Base-by-base conservation (phyloP, 2,797 vertebrate species). In the Mionectes olivaceus region DNA sequence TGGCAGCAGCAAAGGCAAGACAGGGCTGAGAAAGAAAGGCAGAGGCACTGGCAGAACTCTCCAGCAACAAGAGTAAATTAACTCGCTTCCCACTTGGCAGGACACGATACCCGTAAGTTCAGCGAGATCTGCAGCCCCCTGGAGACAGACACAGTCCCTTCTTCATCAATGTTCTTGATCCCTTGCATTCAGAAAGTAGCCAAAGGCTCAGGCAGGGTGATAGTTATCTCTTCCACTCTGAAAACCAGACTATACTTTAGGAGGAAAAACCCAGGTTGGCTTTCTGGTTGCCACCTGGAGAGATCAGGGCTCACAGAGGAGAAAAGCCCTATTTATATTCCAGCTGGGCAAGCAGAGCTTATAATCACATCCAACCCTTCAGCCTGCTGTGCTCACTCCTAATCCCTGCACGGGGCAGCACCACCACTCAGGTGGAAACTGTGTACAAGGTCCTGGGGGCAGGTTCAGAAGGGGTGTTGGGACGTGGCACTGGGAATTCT, bases 371-470 rank as follows among this genome's bases (percentile, higher is more conserved):
- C 86, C 14, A 17, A 7, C 30, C 27, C 63, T 84, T 24, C 33
- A 71, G 55, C 74, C 86, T 82, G 78, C 77, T 78, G 35, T 79
- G 86, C 83, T 89, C 81, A 61, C 59, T 90, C 49, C 50, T 95
- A 90, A 96, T 87, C 90, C 65, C 92, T 63, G 67, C 78, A 47
- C 3, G 59, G 30, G 41, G 67, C 65, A 57, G 59, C 65, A 73
- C n/a, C 24, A 50, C 50, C 52, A 25, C 73, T 91, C 74, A 35
- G 55, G 35, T 87, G 67, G 81, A 82, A 94, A 84, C 43, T 44
- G 22, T 10, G 9, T 22, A 28, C 50, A 47, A 69, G 50, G 63
- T 84, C 60, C 74, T 14, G 35, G n/a, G 55, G 65, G 53, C 73
- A 47, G 44, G 67, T 35, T 60, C 63, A 73, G 10, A 93, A 33